Conservation (phyloP, 2,797 vertebrate genomes). For the Scyliorhinus canicula region DNA sequence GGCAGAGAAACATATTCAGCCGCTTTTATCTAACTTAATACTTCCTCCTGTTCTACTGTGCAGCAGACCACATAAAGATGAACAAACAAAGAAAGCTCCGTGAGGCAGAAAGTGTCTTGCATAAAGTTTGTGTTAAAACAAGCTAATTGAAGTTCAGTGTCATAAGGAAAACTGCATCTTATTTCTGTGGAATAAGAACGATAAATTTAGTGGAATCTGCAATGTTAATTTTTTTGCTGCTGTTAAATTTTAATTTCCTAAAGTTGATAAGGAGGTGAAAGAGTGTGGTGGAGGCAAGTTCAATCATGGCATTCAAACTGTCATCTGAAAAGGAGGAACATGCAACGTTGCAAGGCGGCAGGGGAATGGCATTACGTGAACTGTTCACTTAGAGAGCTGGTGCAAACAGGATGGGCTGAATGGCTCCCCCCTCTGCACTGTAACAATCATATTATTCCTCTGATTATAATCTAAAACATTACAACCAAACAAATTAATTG, state of each 20-base stretch:
- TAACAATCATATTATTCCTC: too few relatives aligned
- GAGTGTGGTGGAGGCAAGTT: too few relatives aligned
- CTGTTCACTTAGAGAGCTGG: too few relatives aligned
- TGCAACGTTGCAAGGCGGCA: too few relatives aligned
- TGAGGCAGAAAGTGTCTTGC: background rate
- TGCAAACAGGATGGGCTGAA: too few relatives aligned
- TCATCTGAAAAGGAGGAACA: too few relatives aligned
- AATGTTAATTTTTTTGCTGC: background rate
- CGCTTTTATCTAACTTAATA: background rate
- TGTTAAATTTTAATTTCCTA: background rate
- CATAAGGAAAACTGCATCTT: background rate
- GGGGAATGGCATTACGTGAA: too few relatives aligned
- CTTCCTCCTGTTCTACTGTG: background rate
- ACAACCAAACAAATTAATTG: background rate
- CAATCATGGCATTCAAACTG: too few relatives aligned
- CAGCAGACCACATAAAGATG: background rate
- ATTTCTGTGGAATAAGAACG: background rate
- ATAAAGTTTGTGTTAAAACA: background rate
- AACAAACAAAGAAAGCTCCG: background rate
- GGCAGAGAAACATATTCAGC: background rate
- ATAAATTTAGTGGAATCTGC: background rate
- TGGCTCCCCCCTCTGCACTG: too few relatives aligned
- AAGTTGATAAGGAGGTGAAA: background rate
- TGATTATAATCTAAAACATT: background rate
- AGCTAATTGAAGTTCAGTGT: background rate